Percentiles rank a stretch among this genome's conserved stretches.
Conservation (phyloP, 2,113 vertebrate genomes). For the Oryzias woworae region DNA sequence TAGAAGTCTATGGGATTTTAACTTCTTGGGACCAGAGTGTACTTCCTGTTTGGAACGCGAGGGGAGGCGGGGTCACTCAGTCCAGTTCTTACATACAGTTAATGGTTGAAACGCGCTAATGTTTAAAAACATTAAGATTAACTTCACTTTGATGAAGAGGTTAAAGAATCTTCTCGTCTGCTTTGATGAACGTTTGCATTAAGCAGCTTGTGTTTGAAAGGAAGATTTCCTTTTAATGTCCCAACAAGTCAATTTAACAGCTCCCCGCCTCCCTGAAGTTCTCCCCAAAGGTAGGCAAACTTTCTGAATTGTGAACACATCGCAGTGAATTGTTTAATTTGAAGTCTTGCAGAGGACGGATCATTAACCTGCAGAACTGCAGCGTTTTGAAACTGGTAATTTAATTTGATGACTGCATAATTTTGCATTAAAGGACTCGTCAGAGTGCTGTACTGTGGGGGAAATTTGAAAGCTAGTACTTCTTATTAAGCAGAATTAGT, state of each 20-base stretch:
- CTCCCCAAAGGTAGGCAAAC: constrained; percentile 14
- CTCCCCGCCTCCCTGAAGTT: constrained; percentile 14
- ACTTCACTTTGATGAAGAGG: not conserved
- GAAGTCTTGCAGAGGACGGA: constrained; percentile 24
- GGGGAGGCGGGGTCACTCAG: too few species aligned
- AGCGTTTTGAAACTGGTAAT: constrained; percentile 39
- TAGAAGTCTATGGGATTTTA: too few species aligned
- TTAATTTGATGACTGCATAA: constrained; percentile 58
- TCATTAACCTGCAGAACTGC: constrained; percentile 48
- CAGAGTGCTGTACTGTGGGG: constrained; percentile 17
- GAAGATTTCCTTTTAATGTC: constrained; percentile 14
- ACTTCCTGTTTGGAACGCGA: too few species aligned
- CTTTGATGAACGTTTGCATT: not conserved
- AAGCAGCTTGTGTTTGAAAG: not conserved
- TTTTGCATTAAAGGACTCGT: constrained; percentile 42
- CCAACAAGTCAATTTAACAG: constrained; percentile 14
- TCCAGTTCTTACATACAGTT: too few species aligned
- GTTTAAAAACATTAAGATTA: not conserved
- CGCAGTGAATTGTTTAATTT: constrained; percentile 35
- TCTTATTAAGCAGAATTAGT: constrained; percentile 43
- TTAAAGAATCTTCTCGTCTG: not conserved
- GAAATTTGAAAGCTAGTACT: constrained; percentile 39
- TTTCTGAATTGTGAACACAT: constrained; percentile 30
- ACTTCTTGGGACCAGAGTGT: too few species aligned
- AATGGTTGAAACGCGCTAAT: too few species aligned